These are phyloP conservation scores for Tangara arthus DNA, from an alignment of 2,797 vertebrate genomes.

Conservation along the genomic window DNA sequence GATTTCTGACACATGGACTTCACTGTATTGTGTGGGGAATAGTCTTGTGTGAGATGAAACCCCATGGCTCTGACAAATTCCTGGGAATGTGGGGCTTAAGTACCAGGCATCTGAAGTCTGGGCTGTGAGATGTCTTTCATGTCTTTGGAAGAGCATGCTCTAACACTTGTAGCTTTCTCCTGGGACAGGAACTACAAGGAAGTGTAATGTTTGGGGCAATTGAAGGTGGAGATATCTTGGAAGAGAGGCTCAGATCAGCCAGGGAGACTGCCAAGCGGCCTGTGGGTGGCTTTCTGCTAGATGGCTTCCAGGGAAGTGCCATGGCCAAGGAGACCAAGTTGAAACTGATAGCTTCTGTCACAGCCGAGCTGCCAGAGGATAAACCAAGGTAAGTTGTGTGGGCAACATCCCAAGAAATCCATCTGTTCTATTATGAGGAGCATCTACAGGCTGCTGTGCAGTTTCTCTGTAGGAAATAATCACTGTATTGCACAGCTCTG, in stretches of 20 bases:
- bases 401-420: background rate
- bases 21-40: background rate
- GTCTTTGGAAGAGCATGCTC: background rate
- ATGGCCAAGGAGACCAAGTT: conserved; percentile 80
- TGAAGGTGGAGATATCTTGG: conserved; percentile 90
- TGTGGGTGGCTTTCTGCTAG: conserved; percentile 91
- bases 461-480: background rate
- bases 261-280: conserved; percentile 92
- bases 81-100: background rate
- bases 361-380: conserved; percentile 87
- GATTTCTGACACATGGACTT: background rate
- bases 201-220: conserved; percentile 88
- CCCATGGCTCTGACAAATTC: background rate
- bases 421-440: background rate
- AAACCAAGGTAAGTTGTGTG: conserved; percentile 86
- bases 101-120: background rate
- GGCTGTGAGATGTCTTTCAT: background rate
- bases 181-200: conserved; percentile 82
- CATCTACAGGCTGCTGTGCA: background rate
- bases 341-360: conserved; percentile 84
- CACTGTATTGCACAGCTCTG: background rate
- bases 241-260: conserved; percentile 91
- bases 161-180: conserved; percentile 33
- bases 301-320: conserved; percentile 84
- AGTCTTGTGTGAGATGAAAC: background rate